phyloP scores from a whole-genome alignment of 92 coral and sea anemone species.

The Umimayanthus kanabou region DNA sequence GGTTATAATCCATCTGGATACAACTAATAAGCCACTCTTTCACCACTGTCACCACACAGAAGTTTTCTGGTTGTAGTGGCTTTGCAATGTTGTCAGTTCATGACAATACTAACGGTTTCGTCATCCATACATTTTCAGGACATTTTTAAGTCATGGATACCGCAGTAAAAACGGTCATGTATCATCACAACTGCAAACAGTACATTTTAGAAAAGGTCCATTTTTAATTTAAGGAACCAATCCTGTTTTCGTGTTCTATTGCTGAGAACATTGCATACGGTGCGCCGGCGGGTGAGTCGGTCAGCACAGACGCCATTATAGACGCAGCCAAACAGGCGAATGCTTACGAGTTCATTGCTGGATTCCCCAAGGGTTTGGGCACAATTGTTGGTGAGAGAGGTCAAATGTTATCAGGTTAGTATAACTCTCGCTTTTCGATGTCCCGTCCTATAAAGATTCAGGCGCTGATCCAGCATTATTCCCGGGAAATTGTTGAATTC shows the following conservation, averaged over 20 bases:
- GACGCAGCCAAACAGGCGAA: conserved; percentile 95
- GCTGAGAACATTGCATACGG: conserved; percentile 95
- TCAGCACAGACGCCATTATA: conserved; percentile 64
- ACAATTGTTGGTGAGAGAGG: conserved; percentile 97
- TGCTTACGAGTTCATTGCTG: conserved; percentile 82
- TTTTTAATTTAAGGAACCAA: conserved; percentile 75
- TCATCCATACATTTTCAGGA: too few relatives aligned
- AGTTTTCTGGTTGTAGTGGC: too few relatives aligned
- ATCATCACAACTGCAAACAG: too few relatives aligned
- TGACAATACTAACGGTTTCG: too few relatives aligned
- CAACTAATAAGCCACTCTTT: too few relatives aligned
- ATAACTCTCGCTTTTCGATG: neutral
- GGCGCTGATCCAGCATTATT: neutral
- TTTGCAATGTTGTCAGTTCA: too few relatives aligned
- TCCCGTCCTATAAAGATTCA: too few relatives aligned
- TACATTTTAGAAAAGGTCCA: neutral
- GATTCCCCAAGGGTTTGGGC: conserved; percentile 83
- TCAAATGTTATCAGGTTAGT: conserved; percentile 90
- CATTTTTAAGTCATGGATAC: too few relatives aligned
- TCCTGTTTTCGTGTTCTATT: conserved; percentile 88
- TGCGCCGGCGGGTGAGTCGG: conserved; percentile 61
- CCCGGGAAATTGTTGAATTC: neutral
- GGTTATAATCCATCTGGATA: too few relatives aligned
- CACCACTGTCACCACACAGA: too few relatives aligned
- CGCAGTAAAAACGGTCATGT: too few relatives aligned